Evolutionary conservation across 2,888 invertebrate species (phyloP), one percentile per base, ranked within the genome.

Genomic region (Argyresthia goedartella): DNA sequence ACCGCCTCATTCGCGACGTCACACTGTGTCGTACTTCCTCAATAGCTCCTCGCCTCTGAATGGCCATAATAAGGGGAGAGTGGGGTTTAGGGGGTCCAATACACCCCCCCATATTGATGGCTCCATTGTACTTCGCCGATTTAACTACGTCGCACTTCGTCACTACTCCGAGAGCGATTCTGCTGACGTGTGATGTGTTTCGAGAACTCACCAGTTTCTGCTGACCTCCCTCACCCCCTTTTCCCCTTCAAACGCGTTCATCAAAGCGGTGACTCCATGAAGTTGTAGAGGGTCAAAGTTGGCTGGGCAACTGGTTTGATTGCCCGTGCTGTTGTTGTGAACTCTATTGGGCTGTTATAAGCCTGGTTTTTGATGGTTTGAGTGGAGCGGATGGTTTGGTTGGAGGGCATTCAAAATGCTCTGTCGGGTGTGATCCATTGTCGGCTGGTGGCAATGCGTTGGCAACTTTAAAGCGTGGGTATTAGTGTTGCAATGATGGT

Each of bases 391-490:
- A 72, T 67, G 75, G 33, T n/a, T 75, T 80, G 76, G 76, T 76
- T 73, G 67, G 73, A 67, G 72, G 76, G 76, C 74, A 73, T 76
- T 77, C 69, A 70, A 76, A 77, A 75, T 76, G 77, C 71, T 73
- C 78, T 73, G 76, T 78, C 78, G 70, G 73, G 71, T 64, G 76
- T 81, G 84, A 84, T 76, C 74, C 77, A 81, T 82, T 76, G 77
- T 76, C 10, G 48, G 48, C 33, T 36, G 48, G 36, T 15, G 4
- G 48, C 44, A 8, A 15, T 44, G 44, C 13, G 44, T 13, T 44
- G 44, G 8, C 13, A 44, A 44, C 11, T 15, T 13, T 44, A 44
- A 44, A 13, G 13, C 39, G 10, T 39, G 13, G 11, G 13, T 41
- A 41, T 41, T 11, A 41, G 11, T 13, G 13, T 13, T 41, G 41